Evolutionary conservation across 2,113 vertebrate genomes (phyloP).

Genomic region (Oceanodroma tethys): DNA sequence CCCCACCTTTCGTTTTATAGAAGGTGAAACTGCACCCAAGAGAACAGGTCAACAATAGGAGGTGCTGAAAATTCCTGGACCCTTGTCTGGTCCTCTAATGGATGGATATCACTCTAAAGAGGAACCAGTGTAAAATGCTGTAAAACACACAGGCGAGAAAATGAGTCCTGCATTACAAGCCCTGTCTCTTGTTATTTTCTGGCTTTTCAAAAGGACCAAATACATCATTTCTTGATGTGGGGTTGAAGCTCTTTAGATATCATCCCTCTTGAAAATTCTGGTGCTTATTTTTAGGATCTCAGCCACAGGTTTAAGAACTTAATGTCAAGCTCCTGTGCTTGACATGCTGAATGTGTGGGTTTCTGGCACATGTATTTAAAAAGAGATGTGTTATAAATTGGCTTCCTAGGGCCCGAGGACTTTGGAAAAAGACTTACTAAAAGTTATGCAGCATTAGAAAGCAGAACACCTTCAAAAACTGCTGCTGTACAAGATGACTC

Average conservation of each 20-base stretch:
- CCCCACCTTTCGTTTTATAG: background rate
- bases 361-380: conserved; percentile 8
- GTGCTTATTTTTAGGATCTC: conserved; percentile 26
- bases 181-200: background rate
- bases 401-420: conserved; percentile 18
- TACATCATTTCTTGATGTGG: background rate
- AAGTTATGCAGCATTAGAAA: background rate
- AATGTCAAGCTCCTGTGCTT: background rate
- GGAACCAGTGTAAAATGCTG: background rate
- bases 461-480: conserved; percentile 13
- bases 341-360: background rate
- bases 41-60: background rate
- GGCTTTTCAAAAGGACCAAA: background rate
- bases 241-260: background rate
- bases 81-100: background rate
- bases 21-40: background rate
- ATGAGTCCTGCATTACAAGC: background rate
- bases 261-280: background rate
- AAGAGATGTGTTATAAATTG: conserved; percentile 18
- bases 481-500: conserved; percentile 19
- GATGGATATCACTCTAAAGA: background rate
- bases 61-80: background rate
- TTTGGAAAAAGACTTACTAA: conserved; percentile 17
- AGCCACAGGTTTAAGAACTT: background rate
- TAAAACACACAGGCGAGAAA: background rate